Percentiles rank a stretch among this genome's conserved stretches.
These are phyloP conservation scores for Drosophila burlai DNA, from an alignment of 1,140 invertebrate species.

Conservation along the genomic window DNA sequence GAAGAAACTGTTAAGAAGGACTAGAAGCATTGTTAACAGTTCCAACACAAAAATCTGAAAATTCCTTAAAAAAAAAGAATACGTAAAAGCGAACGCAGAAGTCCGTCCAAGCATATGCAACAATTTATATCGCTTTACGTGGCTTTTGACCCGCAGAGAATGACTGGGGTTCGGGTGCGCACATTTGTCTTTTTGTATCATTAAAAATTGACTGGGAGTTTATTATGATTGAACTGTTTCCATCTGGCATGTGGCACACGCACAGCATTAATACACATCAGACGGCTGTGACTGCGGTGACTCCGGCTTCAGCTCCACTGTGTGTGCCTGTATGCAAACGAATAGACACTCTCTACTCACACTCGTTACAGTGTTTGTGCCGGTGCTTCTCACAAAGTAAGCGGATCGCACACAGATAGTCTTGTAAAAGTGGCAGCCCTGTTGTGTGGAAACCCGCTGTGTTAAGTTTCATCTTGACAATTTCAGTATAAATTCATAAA, in stretches of 20 bases:
- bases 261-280: conserved; percentile 69
- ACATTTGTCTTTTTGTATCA: conserved; percentile 59
- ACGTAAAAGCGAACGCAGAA: neutral
- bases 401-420: no score
- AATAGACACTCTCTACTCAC: conserved; percentile 5
- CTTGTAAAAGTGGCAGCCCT: neutral
- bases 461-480: no score
- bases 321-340: conserved; percentile 2
- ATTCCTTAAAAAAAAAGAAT: neutral
- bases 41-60: no score
- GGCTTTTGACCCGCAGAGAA: conserved; percentile 26
- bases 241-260: conserved; percentile 68
- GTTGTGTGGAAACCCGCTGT: neutral
- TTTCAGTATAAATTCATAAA: no score
- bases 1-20: neutral
- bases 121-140: conserved; percentile 42
- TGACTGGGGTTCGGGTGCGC: neutral
- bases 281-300: conserved; percentile 9
- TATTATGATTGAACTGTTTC: conserved; percentile 79
- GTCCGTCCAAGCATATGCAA: conserved; percentile 26
- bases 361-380: neutral
- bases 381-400: neutral
- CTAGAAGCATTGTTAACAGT: neutral
- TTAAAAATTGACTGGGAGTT: conserved; percentile 70
- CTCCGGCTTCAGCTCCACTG: neutral